phyloP scores from a whole-genome alignment of 1,140 invertebrate species.

The Hycleus phaleratus region DNA sequence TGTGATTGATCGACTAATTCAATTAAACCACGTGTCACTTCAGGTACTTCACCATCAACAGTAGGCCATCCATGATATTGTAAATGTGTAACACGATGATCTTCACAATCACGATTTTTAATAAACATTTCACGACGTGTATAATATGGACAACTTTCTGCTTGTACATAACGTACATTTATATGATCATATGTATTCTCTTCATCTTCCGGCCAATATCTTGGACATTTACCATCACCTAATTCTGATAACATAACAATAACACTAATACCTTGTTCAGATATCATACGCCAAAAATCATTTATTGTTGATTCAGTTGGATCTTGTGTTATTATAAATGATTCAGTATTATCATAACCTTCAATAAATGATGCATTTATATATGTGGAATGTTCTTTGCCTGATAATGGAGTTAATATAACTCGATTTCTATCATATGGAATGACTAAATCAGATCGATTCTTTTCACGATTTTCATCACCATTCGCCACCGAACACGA shows the following conservation, averaged over 20 bases:
- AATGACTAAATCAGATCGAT: conserved; percentile 78
- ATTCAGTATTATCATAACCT: conserved; percentile 88
- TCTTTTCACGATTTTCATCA: conserved; percentile 81
- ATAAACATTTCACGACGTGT: conserved; percentile 74
- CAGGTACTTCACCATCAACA: conserved; percentile 69
- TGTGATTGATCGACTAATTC: conserved; percentile 67
- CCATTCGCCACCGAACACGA: conserved; percentile 69
- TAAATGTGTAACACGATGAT: conserved; percentile 71
- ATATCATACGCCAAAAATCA: conserved; percentile 97
- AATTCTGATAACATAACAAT: conserved; percentile 93
- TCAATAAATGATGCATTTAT: conserved; percentile 97
- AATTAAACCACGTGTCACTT: conserved; percentile 73
- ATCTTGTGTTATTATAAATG: conserved; percentile 94
- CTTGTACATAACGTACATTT: conserved; percentile 75
- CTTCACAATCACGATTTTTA: conserved; percentile 69
- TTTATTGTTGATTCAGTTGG: conserved; percentile 79
- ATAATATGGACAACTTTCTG: conserved; percentile 81
- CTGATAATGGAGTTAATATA: conserved; percentile 71
- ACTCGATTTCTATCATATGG: conserved; percentile 89
- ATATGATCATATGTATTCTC: conserved; percentile 76
- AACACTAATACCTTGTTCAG: conserved; percentile 83
- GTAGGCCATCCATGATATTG: conserved; percentile 87
- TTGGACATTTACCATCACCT: conserved; percentile 65
- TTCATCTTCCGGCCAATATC: conserved; percentile 91
- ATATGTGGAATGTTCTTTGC: conserved; percentile 85